Conservation (phyloP, 2,888 invertebrate species). For the Phyllotreta cruciferae region DNA sequence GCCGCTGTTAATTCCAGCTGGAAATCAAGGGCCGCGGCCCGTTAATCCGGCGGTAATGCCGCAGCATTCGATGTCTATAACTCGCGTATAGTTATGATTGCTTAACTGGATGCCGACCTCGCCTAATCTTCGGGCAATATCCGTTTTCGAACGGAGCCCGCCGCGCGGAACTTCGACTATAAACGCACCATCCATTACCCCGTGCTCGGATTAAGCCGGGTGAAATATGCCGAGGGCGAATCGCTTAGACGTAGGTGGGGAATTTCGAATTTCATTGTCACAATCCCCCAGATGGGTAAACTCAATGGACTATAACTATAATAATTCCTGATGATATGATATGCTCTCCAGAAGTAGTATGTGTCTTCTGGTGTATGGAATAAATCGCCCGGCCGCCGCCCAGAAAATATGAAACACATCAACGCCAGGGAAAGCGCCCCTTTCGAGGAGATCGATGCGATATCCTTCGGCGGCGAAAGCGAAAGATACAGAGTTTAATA, state of each 20-base stretch:
- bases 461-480: constrained; percentile 5
- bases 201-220: constrained; percentile 17
- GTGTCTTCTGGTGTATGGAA: too few species aligned
- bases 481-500: constrained; percentile 27
- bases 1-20: too few species aligned
- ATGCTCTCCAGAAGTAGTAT: too few species aligned
- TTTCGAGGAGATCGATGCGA: constrained; percentile 22
- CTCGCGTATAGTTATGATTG: constrained; percentile 19
- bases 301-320: too few species aligned
- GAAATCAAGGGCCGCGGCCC: constrained; percentile 13
- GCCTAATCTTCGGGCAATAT: constrained; percentile 21
- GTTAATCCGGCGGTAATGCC: constrained; percentile 25
- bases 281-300: too few species aligned
- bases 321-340: too few species aligned
- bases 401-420: constrained; percentile 26
- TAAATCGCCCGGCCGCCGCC: constrained; percentile 4
- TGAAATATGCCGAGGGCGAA: too few species aligned
- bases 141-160: constrained; percentile 2
- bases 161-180: constrained; percentile 16
- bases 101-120: constrained; percentile 17
- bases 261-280: too few species aligned
- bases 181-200: constrained; percentile 23
- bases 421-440: constrained; percentile 12
- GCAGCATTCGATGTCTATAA: constrained; percentile 19
- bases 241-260: too few species aligned